Evolutionary conservation across 2,888 invertebrate species (phyloP).

Genomic region (Cosmia pyralina): DNA sequence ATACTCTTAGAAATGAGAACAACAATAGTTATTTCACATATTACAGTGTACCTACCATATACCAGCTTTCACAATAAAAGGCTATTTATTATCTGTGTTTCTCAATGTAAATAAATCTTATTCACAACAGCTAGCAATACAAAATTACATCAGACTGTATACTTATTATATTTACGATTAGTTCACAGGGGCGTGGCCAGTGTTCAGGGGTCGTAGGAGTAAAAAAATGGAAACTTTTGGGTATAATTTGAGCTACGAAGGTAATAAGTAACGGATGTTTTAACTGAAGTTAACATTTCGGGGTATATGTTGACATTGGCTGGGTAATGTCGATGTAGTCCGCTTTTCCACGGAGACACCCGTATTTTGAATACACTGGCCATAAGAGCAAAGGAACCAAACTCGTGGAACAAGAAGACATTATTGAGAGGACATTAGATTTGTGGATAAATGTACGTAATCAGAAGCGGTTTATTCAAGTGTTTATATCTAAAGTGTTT

Average conservation of each 20-base stretch:
- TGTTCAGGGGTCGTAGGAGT: slow-evolving; percentile 53
- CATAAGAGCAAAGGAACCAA: slow-evolving; percentile 56
- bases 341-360: neutral
- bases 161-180: slow-evolving; percentile 67
- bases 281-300: slow-evolving; percentile 1
- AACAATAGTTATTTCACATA: slow-evolving; percentile 90
- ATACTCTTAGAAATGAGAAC: slow-evolving; percentile 91
- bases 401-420: slow-evolving; percentile 49
- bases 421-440: slow-evolving; percentile 40
- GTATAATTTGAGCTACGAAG: slow-evolving; percentile 50
- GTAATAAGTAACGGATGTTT: slow-evolving; percentile 21
- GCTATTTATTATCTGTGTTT: slow-evolving; percentile 89
- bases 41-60: slow-evolving; percentile 88
- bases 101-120: slow-evolving; percentile 89
- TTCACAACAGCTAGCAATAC: slow-evolving; percentile 90
- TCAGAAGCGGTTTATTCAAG: slow-evolving; percentile 66
- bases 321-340: slow-evolving; percentile 39
- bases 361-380: slow-evolving; percentile 60
- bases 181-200: slow-evolving; percentile 71
- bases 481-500: slow-evolving; percentile 65
- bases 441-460: slow-evolving; percentile 53
- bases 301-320: slow-evolving; percentile 21
- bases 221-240: slow-evolving; percentile 41
- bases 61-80: slow-evolving; percentile 89
- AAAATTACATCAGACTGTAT: slow-evolving; percentile 88